Percentiles rank a stretch among this genome's conserved stretches.
phyloP scores from a whole-genome alignment of 2,113 vertebrate genomes.

The Indicator indicator region DNA sequence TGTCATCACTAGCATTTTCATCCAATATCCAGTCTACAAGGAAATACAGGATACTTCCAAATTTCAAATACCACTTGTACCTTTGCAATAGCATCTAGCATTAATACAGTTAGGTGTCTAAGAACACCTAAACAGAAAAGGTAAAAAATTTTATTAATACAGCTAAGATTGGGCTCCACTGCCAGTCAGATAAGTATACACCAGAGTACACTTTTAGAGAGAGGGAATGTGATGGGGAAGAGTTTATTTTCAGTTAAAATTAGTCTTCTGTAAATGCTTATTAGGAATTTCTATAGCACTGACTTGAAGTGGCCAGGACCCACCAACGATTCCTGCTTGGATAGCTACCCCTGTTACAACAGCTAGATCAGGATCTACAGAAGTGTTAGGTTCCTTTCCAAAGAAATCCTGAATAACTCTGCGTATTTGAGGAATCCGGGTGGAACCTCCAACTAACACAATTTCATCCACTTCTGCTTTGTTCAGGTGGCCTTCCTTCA shows the following conservation, averaged over 20 bases:
- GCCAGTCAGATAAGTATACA: neutral
- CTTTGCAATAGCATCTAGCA: neutral
- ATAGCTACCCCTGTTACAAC: slow-evolving; percentile 94
- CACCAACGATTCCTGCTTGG: slow-evolving; percentile 95
- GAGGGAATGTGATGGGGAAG: neutral
- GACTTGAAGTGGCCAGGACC: slow-evolving; percentile 97
- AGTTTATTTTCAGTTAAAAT: slow-evolving; percentile 83
- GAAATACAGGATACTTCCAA: neutral
- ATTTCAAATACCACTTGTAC: neutral
- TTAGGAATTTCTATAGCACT: slow-evolving; percentile 97
- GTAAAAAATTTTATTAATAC: neutral
- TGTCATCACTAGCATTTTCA: slow-evolving; percentile 17
- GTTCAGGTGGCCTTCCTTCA: slow-evolving; percentile 85
- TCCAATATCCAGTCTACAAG: neutral
- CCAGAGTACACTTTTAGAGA: neutral
- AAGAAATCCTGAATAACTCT: slow-evolving; percentile 91
- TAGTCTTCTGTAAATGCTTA: slow-evolving; percentile 91
- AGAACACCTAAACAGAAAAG: neutral
- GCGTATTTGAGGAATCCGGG: slow-evolving; percentile 92
- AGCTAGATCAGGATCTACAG: slow-evolving; percentile 93
- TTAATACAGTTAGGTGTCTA: neutral
- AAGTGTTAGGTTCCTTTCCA: slow-evolving; percentile 93
- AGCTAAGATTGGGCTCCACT: neutral
- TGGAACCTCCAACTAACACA: slow-evolving; percentile 95
- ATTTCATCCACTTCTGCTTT: slow-evolving; percentile 92